phyloP scores from a whole-genome alignment of 2,113 vertebrate genomes.

The Cromileptes altivelis region DNA sequence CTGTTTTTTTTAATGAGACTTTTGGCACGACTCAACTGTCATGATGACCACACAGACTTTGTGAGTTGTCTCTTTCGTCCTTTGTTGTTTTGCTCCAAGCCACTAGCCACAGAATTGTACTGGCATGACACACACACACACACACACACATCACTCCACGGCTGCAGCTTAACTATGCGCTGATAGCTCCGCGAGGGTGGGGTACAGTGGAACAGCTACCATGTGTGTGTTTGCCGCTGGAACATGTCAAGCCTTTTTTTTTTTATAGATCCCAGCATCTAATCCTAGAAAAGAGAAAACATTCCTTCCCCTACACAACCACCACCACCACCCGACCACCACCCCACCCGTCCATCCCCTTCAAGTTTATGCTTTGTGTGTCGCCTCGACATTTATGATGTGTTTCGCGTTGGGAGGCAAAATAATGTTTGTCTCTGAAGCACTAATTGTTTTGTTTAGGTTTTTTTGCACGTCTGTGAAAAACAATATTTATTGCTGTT shows the following conservation, averaged over 20 bases:
- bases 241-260: constrained; percentile 54
- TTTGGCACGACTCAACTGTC: constrained; percentile 38
- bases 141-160: constrained; percentile 45
- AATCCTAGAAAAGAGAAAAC: constrained; percentile 48
- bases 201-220: constrained; percentile 55
- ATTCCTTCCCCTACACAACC: constrained; percentile 22
- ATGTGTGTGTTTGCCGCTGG: constrained; percentile 69
- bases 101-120: constrained; percentile 66
- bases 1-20: constrained; percentile 35
- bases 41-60: constrained; percentile 54
- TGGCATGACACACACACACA: constrained; percentile 51
- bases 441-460: constrained; percentile 54
- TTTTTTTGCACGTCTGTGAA: constrained; percentile 45
- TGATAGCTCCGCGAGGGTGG: constrained; percentile 36
- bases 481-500: constrained; percentile 43
- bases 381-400: constrained; percentile 31
- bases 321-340: constrained; percentile 11
- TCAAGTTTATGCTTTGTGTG: constrained; percentile 11
- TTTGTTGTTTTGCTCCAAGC: constrained; percentile 69
- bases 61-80: constrained; percentile 57
- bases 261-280: constrained; percentile 48
- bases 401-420: constrained; percentile 24
- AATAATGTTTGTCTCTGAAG: constrained; percentile 39
- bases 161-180: constrained; percentile 45
- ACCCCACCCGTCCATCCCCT: neutral